These are phyloP conservation scores for Sphecodes monilicornis DNA, from an alignment of 2,888 invertebrate species.

Conservation along the genomic window DNA sequence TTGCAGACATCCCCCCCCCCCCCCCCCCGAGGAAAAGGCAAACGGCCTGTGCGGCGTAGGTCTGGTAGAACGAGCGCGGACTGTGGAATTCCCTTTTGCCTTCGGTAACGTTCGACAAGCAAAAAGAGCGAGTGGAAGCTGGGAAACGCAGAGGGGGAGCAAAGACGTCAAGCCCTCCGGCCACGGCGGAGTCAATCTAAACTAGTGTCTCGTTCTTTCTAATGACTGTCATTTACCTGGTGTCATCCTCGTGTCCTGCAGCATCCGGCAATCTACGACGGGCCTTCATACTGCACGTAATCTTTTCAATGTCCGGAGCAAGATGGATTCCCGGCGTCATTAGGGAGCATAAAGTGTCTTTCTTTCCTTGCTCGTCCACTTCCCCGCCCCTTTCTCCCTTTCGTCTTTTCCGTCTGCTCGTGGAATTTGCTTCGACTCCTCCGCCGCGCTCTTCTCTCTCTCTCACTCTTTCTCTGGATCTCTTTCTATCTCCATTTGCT, in stretches of 20 bases:
- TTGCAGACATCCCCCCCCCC: constrained; percentile 19
- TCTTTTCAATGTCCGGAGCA: constrained; percentile 69
- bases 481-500: not conserved
- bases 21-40: constrained; percentile 18
- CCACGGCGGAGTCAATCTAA: constrained; percentile 56
- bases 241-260: constrained; percentile 65
- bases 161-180: constrained; percentile 36
- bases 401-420: constrained; percentile 40
- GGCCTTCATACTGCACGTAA: constrained; percentile 51
- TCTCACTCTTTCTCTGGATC: not conserved
- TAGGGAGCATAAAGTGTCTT: constrained; percentile 66
- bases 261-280: constrained; percentile 56
- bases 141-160: constrained; percentile 3
- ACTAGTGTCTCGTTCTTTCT: constrained; percentile 60
- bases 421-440: constrained; percentile 56
- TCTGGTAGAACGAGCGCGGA: constrained; percentile 42
- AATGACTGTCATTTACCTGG: constrained; percentile 71
- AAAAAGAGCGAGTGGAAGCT: constrained; percentile 17
- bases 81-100: constrained; percentile 52
- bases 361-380: constrained; percentile 42
- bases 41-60: constrained; percentile 34
- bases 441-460: constrained; percentile 18
- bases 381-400: constrained; percentile 23
- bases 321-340: constrained; percentile 72
- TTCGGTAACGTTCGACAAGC: constrained; percentile 48